phyloP scores from a whole-genome alignment of 2,113 vertebrate species.

The human (Homo sapiens) region GRCh38 chr18:13056501-13057000 shows the following conservation, averaged over 20 bases:
- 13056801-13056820: neutral
- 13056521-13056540: slow-evolving; percentile 81
- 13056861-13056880: neutral
- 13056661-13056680: slow-evolving; percentile 78
- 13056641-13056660: slow-evolving; percentile 71
- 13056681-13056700: slow-evolving; percentile 85
- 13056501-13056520: slow-evolving; percentile 76
- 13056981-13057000: neutral
- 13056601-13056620: slow-evolving; percentile 77
- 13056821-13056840: neutral
- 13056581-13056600: slow-evolving; percentile 78
- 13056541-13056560: slow-evolving; percentile 73
- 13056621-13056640: slow-evolving; percentile 80
- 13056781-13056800: neutral
- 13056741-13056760: neutral
- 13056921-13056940: neutral
- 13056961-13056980: neutral
- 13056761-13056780: slow-evolving; percentile 12
- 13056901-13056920: neutral
- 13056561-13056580: slow-evolving; percentile 79
- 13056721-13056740: slow-evolving; percentile 18
- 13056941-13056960: neutral
- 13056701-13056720: slow-evolving; percentile 69
- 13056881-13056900: neutral
- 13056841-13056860: neutral